phyloP scores from a whole-genome alignment of 2,888 invertebrate genomes.

The Thelaira solivaga region DNA sequence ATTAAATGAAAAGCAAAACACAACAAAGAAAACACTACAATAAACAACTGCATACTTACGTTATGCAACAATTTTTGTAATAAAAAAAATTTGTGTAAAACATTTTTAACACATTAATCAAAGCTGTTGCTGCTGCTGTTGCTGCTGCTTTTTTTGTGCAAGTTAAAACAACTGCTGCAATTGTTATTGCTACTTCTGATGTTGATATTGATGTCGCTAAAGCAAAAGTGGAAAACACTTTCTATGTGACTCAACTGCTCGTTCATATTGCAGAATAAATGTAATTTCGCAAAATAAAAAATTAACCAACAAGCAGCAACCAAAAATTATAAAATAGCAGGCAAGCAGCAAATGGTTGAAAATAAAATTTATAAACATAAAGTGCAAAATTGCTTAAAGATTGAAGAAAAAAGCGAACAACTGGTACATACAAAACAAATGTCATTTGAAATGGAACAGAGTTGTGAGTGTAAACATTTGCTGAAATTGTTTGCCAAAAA shows the following conservation, averaged over 20 bases:
- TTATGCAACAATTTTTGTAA: slow-evolving; percentile 47
- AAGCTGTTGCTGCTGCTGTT: not conserved
- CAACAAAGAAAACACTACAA: not conserved
- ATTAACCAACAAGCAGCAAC: not conserved
- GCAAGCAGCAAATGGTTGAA: not conserved
- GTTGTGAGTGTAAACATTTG: not conserved
- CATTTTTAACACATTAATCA: slow-evolving; percentile 36
- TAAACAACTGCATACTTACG: not conserved
- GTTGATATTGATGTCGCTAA: not conserved
- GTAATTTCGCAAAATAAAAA: slow-evolving; percentile 15
- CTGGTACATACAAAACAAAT: not conserved
- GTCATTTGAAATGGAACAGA: not conserved
- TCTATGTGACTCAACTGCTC: slow-evolving; percentile 53
- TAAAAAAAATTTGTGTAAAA: slow-evolving; percentile 38
- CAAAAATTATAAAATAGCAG: slow-evolving; percentile 22
- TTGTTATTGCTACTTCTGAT: not conserved
- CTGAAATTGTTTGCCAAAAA: not conserved
- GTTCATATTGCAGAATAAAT: slow-evolving; percentile 31
- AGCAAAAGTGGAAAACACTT: slow-evolving; percentile 48
- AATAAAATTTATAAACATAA: not conserved
- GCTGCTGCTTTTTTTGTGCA: not conserved
- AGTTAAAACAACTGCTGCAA: not conserved
- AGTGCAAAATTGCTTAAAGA: not conserved
- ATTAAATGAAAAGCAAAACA: not conserved
- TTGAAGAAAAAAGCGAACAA: not conserved